Evolutionary conservation across 2,888 invertebrate genomes (phyloP), one percentile per base, ranked within the genome.

Genomic region (Perdita meconis): DNA sequence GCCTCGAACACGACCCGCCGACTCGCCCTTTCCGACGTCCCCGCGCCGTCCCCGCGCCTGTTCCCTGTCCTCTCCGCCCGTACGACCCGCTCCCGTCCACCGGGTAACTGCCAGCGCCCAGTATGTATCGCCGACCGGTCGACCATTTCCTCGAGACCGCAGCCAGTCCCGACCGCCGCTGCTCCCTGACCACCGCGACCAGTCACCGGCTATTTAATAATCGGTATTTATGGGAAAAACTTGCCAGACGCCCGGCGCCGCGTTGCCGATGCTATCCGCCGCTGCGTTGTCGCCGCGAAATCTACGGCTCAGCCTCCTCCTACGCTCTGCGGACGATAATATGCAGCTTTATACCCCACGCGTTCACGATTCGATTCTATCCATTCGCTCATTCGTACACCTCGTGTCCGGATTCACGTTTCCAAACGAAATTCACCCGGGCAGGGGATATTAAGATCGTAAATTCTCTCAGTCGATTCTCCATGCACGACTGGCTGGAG

Each of bases 181-280:
- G 59, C 64, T 61, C 60, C 76, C 60, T 67, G 57, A 44, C 69
- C 76, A 56, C 68, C 76, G 61, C 78, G 47, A 51, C 65, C 79
- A 72, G 76, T 81, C 85, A 67, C 78, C 78, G 75, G 75, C 76
- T 84, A 86, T 87, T 86, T 88, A 87, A 89, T 91, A 90, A 92
- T 90, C 87, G 87, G 87, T 90, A 91, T 92, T 91, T 91, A 92
- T 87, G 89, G 85, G 79, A 87, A 88, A 91, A 92, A 91, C 89
- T 92, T 90, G 80, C 81, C 82, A 81, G 85, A 85, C 85, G 56
- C 60, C 53, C 55, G 42, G 13, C 70, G 38, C 26, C 30, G 30
- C 68, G 34, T 38, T 40, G 16, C 26, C 61, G 73, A 60, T 56
- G 26, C 74, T 26, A 38, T 51, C 22, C 44, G 51, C 16, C 34